A percentile compares a stretch with the other conserved stretches of the same genome.
These are phyloP conservation scores for Nomada ruficornis DNA, from an alignment of 2,888 invertebrate species.

Conservation along the genomic window DNA sequence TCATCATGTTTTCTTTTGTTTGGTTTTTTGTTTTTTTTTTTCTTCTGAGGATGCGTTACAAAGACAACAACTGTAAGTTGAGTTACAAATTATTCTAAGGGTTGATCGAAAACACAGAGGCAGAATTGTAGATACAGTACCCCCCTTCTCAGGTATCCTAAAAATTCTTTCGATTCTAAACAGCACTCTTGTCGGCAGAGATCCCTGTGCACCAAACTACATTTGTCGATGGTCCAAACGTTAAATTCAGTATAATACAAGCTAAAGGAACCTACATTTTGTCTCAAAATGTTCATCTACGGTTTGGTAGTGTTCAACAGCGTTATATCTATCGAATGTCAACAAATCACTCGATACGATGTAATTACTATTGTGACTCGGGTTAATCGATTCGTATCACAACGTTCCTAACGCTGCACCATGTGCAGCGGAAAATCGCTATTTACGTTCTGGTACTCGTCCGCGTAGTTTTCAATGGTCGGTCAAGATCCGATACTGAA, in stretches of 20 bases:
- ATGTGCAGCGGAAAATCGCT: slow-evolving; percentile 8
- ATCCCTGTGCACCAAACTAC: slow-evolving; percentile 41
- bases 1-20: background rate
- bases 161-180: slow-evolving; percentile 9
- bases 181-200: background rate
- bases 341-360: slow-evolving; percentile 4
- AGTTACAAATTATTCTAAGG: slow-evolving; percentile 37
- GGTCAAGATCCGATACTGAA: slow-evolving; percentile 30
- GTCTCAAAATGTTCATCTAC: slow-evolving; percentile 24
- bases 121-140: slow-evolving; percentile 17
- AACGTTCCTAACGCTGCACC: slow-evolving; percentile 29
- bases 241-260: slow-evolving; percentile 55
- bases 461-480: slow-evolving; percentile 9
- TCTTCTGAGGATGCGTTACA: slow-evolving; percentile 17
- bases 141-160: slow-evolving; percentile 14
- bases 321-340: slow-evolving; percentile 27
- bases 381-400: slow-evolving; percentile 28
- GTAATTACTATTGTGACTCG: background rate
- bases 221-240: slow-evolving; percentile 61
- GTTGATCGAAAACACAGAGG: slow-evolving; percentile 30
- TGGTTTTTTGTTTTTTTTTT: background rate
- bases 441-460: background rate
- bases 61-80: slow-evolving; percentile 22
- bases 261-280: slow-evolving; percentile 52
- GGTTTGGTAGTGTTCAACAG: slow-evolving; percentile 30